Base-by-base conservation (phyloP, 2,888 invertebrate species). In the Diplazon laetatorius region DNA sequence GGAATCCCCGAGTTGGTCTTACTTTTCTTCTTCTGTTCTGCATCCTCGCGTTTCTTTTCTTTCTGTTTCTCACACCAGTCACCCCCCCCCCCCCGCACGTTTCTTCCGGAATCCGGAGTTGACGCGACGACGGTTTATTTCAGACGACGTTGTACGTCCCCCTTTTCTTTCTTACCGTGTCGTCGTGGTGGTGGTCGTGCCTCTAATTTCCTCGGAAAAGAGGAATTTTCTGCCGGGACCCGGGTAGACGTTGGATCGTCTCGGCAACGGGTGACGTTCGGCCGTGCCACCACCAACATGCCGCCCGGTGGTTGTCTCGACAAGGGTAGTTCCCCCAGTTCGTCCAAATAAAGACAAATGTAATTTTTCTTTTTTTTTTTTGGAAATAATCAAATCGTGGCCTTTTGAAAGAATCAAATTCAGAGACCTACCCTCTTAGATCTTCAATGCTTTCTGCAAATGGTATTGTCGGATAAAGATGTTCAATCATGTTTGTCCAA, bases 181-280 rank as follows among this genome's bases (percentile, higher is more conserved):
- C 50, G 39, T 42, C 25, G 35, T 50, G 48, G 69, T 22, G 62
- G 35, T 50, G 48, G 69, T 22, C 57, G 85, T 82, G 85, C 86
- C 85, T 82, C 81, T 83, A 85, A 88, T 87, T 88, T 88, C 83
- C 83, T 85, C 80, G 68, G 80, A 78, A 80, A 79, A 80, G 74
- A 83, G 82, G 62, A 78, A 78, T 70, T 78, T 78, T 74, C 16
- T n/a, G n/a, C 60, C 37, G 60, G 39, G 14, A 42, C 63, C 52
- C 70, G 44, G 44, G 81, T 74, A 80, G 74, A 82, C 81, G 78
- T 80, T 74, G 62, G 62, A 70, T 78, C 80, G 81, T 42, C 71
- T 60, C 60, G 66, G 75, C 55, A 70, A 66, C 22, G 50, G 57
- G n/a, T n/a, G 50, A 25, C n/a, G 16, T 22, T 22, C 52, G 10